Evolutionary conservation across 2,888 invertebrate genomes (phyloP), one percentile per base, ranked within the genome.

Genomic region (Stenurella melanura): DNA sequence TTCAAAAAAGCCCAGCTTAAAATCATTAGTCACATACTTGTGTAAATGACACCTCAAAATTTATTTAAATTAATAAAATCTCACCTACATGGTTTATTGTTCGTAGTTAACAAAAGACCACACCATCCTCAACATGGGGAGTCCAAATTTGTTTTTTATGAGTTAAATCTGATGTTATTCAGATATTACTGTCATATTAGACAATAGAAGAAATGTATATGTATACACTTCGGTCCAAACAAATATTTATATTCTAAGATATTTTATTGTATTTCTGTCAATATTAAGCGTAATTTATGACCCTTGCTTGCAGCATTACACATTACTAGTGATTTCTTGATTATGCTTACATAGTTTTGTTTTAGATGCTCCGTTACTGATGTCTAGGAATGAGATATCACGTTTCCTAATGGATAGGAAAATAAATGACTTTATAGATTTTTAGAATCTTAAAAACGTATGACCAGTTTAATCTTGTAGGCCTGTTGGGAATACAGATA

Each of bases 31-130:
- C 72, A 72, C 26, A 61, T 19, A 38, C 21, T 63, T 63, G 50
- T 72, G 58, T 72, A 72, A 72, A 58, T 63, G 72, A 72, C 72
- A 72, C 63, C 63, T 42, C 42, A n/a, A 77, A 81, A 78, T 77
- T 80, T 80, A 81, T 81, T 78, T 71, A 77, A 78, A 80, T 81
- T 81, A 80, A 81, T 80, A 80, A 79, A 80, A 76, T 74, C 77
- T 80, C 80, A 77, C 81, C 81, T 78, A 80, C 81, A 66, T 77
- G 74, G 73, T 68, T 75, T 76, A 79, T 79, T 78, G 77, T 77
- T 78, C 66, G 70, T 54, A 70, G 68, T 67, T 61, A 76, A 77
- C 74, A 77, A 80, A 76, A 76, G 77, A 60, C 73, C 73, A 73
- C 66, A 66, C 67, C 73, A 66, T 69, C 21, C 71, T 68, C 82